A percentile compares a stretch with the other conserved stretches of the same genome.
These are phyloP conservation scores for Lampris megalopsis DNA, from an alignment of 2,113 vertebrate genomes.

Conservation along the genomic window DNA sequence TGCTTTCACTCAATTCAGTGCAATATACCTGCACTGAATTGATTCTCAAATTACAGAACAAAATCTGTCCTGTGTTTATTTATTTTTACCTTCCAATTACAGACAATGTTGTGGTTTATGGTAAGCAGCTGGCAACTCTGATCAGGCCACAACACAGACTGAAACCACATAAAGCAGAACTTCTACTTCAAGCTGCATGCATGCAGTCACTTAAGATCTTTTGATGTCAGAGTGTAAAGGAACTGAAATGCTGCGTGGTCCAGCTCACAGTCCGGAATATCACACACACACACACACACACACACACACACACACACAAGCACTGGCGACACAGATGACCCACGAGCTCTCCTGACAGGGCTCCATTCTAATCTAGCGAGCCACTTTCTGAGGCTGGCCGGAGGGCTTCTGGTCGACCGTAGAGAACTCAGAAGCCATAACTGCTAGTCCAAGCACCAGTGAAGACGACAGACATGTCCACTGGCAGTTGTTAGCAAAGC, in stretches of 20 bases:
- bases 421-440: slow-evolving; percentile 6
- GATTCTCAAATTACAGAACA: no score
- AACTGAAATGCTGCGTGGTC: neutral
- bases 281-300: no score
- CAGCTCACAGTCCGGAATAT: neutral
- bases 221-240: neutral
- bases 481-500: slow-evolving; percentile 3
- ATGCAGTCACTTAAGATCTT: no score
- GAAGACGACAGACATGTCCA: slow-evolving; percentile 24
- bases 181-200: no score
- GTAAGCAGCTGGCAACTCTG: no score
- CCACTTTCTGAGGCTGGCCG: slow-evolving; percentile 18
- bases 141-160: neutral
- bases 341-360: slow-evolving; percentile 4
- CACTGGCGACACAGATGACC: slow-evolving; percentile 1
- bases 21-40: no score
- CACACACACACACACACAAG: no score
- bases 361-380: slow-evolving; percentile 27
- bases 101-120: no score
- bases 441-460: slow-evolving; percentile 10
- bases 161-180: neutral
- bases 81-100: no score
- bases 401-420: neutral
- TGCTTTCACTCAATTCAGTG: no score
- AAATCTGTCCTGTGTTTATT: no score